Evolutionary conservation across 2,113 vertebrate genomes (phyloP), one percentile per base, ranked within the genome.

Genomic region (Corythornis vintsioides): DNA sequence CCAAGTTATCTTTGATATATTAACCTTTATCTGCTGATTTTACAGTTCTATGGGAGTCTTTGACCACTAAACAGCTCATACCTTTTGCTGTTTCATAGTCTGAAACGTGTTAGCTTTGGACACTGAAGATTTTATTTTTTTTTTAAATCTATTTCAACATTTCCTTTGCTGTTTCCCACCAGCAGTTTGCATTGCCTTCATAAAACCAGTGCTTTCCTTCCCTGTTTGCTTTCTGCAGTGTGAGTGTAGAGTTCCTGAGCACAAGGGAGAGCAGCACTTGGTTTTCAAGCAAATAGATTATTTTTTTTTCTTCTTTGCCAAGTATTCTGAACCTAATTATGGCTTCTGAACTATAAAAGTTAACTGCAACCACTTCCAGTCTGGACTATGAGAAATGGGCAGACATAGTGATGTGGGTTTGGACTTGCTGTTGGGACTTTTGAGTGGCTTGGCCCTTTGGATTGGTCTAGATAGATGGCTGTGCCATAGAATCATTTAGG

Each of bases 291-390:
- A 63, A 42, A 10, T 17, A 50, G 38, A 38, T 38, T 21, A 18
- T 69, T 70, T 16, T 24, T 33, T 43, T n/a, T 33, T 73, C 29
- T 60, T 42, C 76, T 1, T 42, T 83, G 52, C 38, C 50, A 55
- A 80, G 25, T 70, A 15, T 42, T 96, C 75, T 92, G 80, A 76
- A 83, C 38, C 5, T 14, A 73, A 2, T 70, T 88, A 31, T 28
- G 80, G 72, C 76, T 81, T 88, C 83, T 81, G 83, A 92, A 55
- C 81, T 63, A 9, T 66, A 77, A 77, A 92, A 80, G 67, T 59
- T 92, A 70, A 80, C 50, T 92, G 69, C 52, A 81, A 35, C 33
- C 22, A 15, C 76, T 88, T 73, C 74, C 69, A 86, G 13, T 77
- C 35, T 77, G 86, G 50, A 50, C 53, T 89, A 43, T 50, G 55